These are phyloP conservation scores for Poecilia picta DNA, from an alignment of 2,797 vertebrate species.

Conservation along the genomic window DNA sequence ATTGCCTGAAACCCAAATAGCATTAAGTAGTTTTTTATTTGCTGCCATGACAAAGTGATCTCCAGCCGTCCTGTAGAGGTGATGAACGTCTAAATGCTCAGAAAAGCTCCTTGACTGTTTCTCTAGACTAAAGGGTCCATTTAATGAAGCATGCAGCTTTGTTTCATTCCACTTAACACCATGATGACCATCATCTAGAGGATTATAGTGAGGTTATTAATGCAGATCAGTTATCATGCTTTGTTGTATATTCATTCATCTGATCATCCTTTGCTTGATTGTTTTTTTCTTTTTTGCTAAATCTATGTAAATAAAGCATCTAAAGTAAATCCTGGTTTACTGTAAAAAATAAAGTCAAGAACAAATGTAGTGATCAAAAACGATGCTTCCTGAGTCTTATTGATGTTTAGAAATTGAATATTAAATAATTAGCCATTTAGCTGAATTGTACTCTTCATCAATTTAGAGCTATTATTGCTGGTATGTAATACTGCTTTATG, in stretches of 20 bases:
- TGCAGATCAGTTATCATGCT: constrained; percentile 7
- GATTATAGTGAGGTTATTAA: neutral
- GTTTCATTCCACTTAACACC: constrained; percentile 2
- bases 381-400: neutral
- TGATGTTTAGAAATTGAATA: neutral
- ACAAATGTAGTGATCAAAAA: neutral
- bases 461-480: neutral
- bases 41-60: neutral
- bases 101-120: constrained; percentile 32
- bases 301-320: constrained; percentile 29
- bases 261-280: neutral
- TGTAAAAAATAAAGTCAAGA: constrained; percentile 31
- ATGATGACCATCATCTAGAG: neutral
- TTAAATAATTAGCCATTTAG: neutral
- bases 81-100: neutral
- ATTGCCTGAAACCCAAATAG: neutral
- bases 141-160: neutral
- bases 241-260: constrained; percentile 40
- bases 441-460: neutral
- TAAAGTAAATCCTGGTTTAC: constrained; percentile 42
- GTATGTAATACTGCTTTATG: too few relatives aligned
- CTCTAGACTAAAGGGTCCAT: constrained; percentile 7
- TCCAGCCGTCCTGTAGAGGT: neutral
- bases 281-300: constrained; percentile 7
- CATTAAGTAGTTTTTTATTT: neutral